Percentiles rank a stretch among this genome's conserved stretches.
Evolutionary conservation across 2,797 vertebrate genomes (phyloP).

Genomic region (Myotis vivesi): DNA sequence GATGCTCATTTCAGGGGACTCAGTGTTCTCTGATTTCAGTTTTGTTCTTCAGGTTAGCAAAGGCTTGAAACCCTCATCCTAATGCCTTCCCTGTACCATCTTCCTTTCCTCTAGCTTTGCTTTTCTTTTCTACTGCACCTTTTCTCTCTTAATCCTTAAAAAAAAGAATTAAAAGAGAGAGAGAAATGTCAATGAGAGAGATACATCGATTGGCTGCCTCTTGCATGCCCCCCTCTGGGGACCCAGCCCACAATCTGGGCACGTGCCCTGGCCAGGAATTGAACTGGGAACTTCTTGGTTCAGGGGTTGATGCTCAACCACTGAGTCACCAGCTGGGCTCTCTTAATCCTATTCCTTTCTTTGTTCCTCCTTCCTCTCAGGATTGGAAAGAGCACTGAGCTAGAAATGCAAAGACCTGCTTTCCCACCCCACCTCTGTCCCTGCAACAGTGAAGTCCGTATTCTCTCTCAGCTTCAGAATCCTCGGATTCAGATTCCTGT

Average conservation of each 20-base stretch:
- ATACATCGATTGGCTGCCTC: too few species aligned
- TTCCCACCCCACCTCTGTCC: neutral
- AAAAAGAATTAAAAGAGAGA: too few species aligned
- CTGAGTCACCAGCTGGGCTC: neutral
- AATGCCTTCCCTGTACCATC: neutral
- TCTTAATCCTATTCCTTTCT: neutral
- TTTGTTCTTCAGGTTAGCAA: neutral
- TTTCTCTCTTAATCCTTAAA: neutral
- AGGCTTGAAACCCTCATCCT: neutral
- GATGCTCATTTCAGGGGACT: neutral
- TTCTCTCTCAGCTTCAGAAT: neutral
- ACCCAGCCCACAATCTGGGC: too few species aligned
- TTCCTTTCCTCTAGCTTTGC: neutral
- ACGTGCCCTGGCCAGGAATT: too few species aligned
- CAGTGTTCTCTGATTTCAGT: neutral
- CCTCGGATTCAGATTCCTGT: neutral
- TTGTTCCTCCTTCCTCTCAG: neutral
- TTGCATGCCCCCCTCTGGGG: too few species aligned
- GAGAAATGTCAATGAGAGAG: too few species aligned
- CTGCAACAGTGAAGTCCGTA: neutral
- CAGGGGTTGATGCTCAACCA: too few species aligned
- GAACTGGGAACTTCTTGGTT: too few species aligned
- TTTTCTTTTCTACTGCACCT: neutral
- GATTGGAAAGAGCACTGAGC: neutral
- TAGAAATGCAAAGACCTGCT: neutral